Evolutionary conservation across 2,797 vertebrate genomes (phyloP).

Genomic region (Poecilia velifera): DNA sequence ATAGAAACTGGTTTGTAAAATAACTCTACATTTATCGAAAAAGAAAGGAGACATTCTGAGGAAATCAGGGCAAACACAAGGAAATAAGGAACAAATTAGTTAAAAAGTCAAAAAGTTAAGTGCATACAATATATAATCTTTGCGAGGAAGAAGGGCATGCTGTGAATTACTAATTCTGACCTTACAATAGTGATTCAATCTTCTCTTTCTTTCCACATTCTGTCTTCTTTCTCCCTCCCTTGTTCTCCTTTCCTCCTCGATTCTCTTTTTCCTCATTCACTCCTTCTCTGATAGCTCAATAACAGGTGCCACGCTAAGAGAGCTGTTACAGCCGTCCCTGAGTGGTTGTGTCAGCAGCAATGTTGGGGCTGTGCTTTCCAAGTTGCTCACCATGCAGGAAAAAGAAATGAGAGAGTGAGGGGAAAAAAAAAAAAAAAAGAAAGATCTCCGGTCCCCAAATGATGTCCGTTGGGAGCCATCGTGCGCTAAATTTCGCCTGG

Average conservation of each 20-base stretch:
- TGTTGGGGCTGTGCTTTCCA: slow-evolving; percentile 76
- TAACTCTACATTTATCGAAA: slow-evolving; percentile 41
- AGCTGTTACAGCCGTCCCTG: slow-evolving; percentile 84
- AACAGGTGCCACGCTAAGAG: slow-evolving; percentile 86
- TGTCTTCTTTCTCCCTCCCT: slow-evolving; percentile 73
- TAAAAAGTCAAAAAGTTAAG: slow-evolving; percentile 24
- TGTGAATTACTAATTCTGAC: slow-evolving; percentile 83
- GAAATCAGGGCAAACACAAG: slow-evolving; percentile 29
- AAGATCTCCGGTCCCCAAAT: slow-evolving; percentile 73
- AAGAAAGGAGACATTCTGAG: slow-evolving; percentile 17
- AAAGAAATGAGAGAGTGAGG: slow-evolving; percentile 64
- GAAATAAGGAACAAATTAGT: slow-evolving; percentile 36
- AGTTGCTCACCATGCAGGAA: slow-evolving; percentile 84
- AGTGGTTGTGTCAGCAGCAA: slow-evolving; percentile 86
- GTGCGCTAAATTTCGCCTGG: slow-evolving; percentile 73
- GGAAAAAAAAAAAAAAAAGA: slow-evolving; percentile 55
- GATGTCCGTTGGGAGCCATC: slow-evolving; percentile 79
- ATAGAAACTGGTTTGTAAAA: slow-evolving; percentile 27
- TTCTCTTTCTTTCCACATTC: slow-evolving; percentile 61
- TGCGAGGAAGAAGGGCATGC: not conserved
- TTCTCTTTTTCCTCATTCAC: slow-evolving; percentile 69
- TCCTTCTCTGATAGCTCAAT: slow-evolving; percentile 80
- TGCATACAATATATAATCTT: slow-evolving; percentile 37
- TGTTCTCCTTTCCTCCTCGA: slow-evolving; percentile 26
- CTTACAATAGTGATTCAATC: slow-evolving; percentile 84